Evolutionary conservation across 2,888 invertebrate species (phyloP), one percentile per base, ranked within the genome.

Genomic region (Acheta domesticus): DNA sequence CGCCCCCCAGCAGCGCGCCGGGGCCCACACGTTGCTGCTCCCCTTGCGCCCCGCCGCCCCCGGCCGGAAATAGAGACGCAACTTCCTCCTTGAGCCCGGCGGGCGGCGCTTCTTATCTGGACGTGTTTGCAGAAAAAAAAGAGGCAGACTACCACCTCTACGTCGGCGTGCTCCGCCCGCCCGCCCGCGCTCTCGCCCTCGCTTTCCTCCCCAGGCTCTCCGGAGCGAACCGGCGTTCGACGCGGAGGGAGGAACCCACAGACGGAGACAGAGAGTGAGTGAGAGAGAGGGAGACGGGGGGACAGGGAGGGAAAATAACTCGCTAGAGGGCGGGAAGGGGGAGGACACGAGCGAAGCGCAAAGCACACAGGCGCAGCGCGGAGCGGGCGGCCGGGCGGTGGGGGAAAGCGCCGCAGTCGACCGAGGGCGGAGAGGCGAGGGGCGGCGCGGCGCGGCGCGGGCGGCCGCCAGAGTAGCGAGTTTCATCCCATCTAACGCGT

Each of bases 111-210:
- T 62, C 62, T 62, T 62, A 62, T 62, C 62, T 14, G 16, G 62
- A 62, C 62, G 62, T 62, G 62, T 62, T 62, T 62, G 62, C 62
- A 62, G 62, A 62, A 62, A 62, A 62, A n/a, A 62, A 62, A n/a
- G 62, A 36, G 36, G 36, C 36, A 4, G 36, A 36, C 36, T 5
- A 36, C 36, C 36, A 36, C 36, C 36, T 62, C 62, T 62, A 3
- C n/a, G 62, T n/a, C 3, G 14, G 12, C 62, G 5, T n/a, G 5
- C 11, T 11, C 62, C 62, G 11, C 11, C n/a, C 62, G 16, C 62
- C 4, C 11, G 62, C 62, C 4, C 12, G 62, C 62, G 19, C 62
- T 19, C 12, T 19, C 62, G 14, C 16, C 62, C 8, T 3, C 62
- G 14, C 62, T 62, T n/a, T 62, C 62, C 62, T 19, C n/a, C 62